Percentiles rank a stretch among this genome's conserved stretches.
Conservation (phyloP, 2,797 vertebrate genomes). For the Semotilus atromaculatus region DNA sequence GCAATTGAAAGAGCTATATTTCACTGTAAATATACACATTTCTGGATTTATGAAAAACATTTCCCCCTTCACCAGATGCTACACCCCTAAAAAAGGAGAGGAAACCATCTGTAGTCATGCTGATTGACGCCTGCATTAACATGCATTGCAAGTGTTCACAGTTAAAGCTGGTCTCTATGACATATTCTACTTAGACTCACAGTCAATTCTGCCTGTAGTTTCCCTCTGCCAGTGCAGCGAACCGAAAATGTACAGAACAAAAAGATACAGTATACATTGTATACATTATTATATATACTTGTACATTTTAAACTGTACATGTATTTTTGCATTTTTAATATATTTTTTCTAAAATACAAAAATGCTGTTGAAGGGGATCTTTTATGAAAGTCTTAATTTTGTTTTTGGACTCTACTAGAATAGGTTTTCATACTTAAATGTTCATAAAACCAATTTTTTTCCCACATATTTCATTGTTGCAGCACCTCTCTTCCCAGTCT, state of each 20-base stretch:
- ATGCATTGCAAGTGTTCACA: slow-evolving; percentile 7
- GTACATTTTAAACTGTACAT: not conserved
- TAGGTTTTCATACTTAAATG: not conserved
- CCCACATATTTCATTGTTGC: not conserved
- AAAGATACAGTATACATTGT: not conserved
- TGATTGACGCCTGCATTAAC: slow-evolving; percentile 38
- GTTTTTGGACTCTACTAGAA: not conserved
- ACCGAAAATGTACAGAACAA: not conserved
- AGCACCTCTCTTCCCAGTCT: not conserved
- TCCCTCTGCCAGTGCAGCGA: not conserved
- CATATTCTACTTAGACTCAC: slow-evolving; percentile 16
- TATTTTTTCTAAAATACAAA: not conserved
- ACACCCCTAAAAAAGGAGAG: not conserved
- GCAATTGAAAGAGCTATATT: slow-evolving; percentile 36
- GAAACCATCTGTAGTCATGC: slow-evolving; percentile 18
- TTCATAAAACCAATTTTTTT: not conserved
- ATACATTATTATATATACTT: not conserved
- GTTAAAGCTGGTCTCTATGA: slow-evolving; percentile 26
- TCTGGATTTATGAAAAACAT: slow-evolving; percentile 45
- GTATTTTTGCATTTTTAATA: not conserved
- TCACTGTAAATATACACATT: slow-evolving; percentile 37
- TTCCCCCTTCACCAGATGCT: slow-evolving; percentile 21
- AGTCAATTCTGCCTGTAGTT: not conserved
- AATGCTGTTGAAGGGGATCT: not conserved
- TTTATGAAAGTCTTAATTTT: not conserved